Conservation (phyloP, 2,888 invertebrate genomes). For the Oscheius myriophilus region DNA sequence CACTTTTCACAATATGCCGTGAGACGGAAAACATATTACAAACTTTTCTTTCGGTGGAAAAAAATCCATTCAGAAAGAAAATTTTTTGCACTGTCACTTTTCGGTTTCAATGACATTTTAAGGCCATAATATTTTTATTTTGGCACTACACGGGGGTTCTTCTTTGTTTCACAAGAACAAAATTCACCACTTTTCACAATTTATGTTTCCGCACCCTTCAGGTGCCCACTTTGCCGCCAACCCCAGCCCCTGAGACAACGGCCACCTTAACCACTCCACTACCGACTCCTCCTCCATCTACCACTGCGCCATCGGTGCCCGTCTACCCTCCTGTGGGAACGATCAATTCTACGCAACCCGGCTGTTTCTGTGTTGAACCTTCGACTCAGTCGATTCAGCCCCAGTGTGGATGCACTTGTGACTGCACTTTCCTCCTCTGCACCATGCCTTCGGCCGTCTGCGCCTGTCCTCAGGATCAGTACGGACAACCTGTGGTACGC, state of each 20-base stretch:
- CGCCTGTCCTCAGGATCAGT: conserved; percentile 52
- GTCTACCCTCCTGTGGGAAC: conserved; percentile 47
- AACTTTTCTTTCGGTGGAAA: too few species aligned
- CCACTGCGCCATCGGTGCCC: conserved; percentile 27
- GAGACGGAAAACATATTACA: too few species aligned
- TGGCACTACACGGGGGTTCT: too few species aligned
- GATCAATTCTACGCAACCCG: conserved; percentile 39
- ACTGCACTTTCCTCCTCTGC: conserved; percentile 47
- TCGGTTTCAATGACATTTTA: not conserved
- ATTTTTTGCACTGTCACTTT: not conserved
- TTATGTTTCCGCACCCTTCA: conserved; percentile 3
- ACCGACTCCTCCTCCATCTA: conserved; percentile 15
- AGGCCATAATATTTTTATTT: too few species aligned
- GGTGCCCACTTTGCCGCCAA: conserved; percentile 1
- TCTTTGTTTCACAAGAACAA: too few species aligned
- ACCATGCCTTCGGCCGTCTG: conserved; percentile 50
- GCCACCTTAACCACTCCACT: conserved; percentile 24
- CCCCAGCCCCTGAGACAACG: not conserved
- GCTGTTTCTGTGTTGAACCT: conserved; percentile 56
- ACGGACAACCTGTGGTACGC: conserved; percentile 32
- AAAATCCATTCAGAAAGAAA: too few species aligned
- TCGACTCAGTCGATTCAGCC: conserved; percentile 34
- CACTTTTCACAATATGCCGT: too few species aligned
- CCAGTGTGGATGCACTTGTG: conserved; percentile 51
- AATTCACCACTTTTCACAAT: too few species aligned